phyloP scores from a whole-genome alignment of 2,888 invertebrate genomes.

The Dasysyrphus tricinctus region DNA sequence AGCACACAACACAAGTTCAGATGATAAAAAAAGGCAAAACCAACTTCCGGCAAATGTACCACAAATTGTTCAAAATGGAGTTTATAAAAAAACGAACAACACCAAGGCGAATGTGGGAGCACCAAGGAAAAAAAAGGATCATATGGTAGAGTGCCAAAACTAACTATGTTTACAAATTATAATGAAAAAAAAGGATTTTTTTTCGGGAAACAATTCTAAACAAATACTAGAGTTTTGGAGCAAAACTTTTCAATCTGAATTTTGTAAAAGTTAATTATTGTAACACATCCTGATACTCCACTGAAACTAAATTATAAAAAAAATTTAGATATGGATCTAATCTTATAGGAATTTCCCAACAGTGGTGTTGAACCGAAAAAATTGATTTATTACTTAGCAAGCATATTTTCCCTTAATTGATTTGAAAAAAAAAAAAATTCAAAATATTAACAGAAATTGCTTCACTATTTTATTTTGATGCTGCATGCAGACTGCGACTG shows the following conservation, averaged over 20 bases:
- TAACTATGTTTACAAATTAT: conserved; percentile 24
- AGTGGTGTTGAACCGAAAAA: no score
- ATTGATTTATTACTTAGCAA: no score
- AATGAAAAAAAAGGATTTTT: not conserved
- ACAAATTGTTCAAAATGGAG: conserved; percentile 37
- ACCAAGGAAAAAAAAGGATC: not conserved
- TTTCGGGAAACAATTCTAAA: not conserved
- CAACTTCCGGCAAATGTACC: conserved; percentile 41
- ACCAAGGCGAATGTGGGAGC: not conserved
- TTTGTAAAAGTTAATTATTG: not conserved
- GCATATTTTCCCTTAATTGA: no score
- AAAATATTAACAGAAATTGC: no score
- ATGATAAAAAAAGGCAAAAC: conserved; percentile 1
- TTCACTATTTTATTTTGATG: no score
- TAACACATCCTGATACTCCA: no score
- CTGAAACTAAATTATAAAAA: not conserved
- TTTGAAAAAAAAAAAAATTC: no score
- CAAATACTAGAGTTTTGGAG: conserved; percentile 5
- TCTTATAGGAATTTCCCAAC: no score
- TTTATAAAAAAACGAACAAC: not conserved
- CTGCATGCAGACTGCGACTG: no score
- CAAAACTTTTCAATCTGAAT: not conserved
- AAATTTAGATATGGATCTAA: not conserved
- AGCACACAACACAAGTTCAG: conserved; percentile 12
- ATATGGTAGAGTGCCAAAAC: conserved; percentile 38